phyloP scores from a whole-genome alignment of 2,797 vertebrate genomes.

The Pampus argenteus region DNA sequence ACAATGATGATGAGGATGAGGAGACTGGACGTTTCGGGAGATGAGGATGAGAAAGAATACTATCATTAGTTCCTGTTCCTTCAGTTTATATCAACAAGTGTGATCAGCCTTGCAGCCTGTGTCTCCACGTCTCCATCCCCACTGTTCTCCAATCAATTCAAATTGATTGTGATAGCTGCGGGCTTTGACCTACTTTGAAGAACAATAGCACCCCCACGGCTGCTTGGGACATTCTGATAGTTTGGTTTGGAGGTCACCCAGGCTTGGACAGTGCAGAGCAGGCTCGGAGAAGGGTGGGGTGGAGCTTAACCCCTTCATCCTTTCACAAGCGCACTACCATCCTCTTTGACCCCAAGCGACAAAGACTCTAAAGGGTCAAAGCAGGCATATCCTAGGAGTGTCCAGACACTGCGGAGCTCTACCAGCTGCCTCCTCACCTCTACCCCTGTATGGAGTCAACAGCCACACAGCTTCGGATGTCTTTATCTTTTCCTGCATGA shows the following conservation, averaged over 20 bases:
- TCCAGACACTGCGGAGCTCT: constrained; percentile 34
- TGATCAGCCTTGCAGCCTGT: constrained; percentile 71
- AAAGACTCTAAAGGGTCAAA: constrained; percentile 48
- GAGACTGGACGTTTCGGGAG: constrained; percentile 45
- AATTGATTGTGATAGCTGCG: constrained; percentile 82
- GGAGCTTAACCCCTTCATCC: constrained; percentile 47
- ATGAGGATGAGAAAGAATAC: constrained; percentile 54
- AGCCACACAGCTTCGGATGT: background rate
- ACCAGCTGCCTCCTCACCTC: constrained; percentile 42
- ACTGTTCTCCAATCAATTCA: constrained; percentile 76
- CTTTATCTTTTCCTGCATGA: background rate
- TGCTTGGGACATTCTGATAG: constrained; percentile 74
- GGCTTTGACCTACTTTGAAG: constrained; percentile 82
- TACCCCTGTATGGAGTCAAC: constrained; percentile 13
- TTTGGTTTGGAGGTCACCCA: constrained; percentile 78
- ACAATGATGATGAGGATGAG: constrained; percentile 54
- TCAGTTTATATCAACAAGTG: constrained; percentile 77
- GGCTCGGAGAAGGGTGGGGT: constrained; percentile 45
- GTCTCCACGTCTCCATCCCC: constrained; percentile 47
- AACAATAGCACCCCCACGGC: constrained; percentile 84
- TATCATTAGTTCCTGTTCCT: constrained; percentile 76
- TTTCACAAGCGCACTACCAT: constrained; percentile 42
- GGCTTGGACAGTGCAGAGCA: constrained; percentile 42
- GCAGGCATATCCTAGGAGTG: constrained; percentile 38
- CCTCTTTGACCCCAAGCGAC: constrained; percentile 59